Percentiles rank a stretch among this genome's conserved stretches.
These are phyloP conservation scores for Oxyruncus cristatus DNA, from an alignment of 2,113 vertebrate genomes.

Conservation along the genomic window DNA sequence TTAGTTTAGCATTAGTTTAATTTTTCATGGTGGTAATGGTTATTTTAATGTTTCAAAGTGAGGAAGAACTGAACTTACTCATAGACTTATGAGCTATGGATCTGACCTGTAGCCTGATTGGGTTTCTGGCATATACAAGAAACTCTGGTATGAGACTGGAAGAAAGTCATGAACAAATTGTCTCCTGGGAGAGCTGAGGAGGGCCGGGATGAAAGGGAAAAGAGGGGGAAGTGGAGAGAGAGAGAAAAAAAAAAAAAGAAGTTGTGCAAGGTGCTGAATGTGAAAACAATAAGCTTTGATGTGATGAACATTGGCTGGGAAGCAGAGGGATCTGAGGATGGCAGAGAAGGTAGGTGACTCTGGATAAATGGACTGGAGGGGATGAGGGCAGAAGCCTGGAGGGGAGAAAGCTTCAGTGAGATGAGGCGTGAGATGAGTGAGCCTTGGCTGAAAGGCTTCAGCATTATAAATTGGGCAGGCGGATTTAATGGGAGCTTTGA, in stretches of 20 bases:
- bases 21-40: not conserved
- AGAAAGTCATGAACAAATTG: not conserved
- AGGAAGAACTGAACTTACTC: not conserved
- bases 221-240: not conserved
- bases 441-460: slow-evolving; percentile 49
- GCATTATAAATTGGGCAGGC: slow-evolving; percentile 38
- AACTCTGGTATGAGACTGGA: not conserved
- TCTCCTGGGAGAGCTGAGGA: slow-evolving; percentile 3
- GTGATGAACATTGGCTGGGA: slow-evolving; percentile 27
- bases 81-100: not conserved
- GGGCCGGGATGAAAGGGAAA: slow-evolving; percentile 7
- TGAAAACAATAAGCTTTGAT: slow-evolving; percentile 59
- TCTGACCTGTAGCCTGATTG: not conserved
- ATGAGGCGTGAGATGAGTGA: slow-evolving; percentile 31
- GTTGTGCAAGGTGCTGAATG: slow-evolving; percentile 40
- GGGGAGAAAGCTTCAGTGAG: slow-evolving; percentile 57
- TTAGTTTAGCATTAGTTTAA: not conserved
- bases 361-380: slow-evolving; percentile 57
- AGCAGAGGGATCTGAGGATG: slow-evolving; percentile 38
- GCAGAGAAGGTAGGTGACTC: slow-evolving; percentile 37
- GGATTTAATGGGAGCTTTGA: slow-evolving; percentile 55
- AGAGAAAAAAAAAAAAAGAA: not conserved
- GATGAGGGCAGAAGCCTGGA: slow-evolving; percentile 57
- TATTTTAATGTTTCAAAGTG: not conserved
- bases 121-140: not conserved